Percentiles rank a stretch among this genome's conserved stretches.
Conservation (phyloP, 2,113 vertebrate species). For the Charina bottae region DNA sequence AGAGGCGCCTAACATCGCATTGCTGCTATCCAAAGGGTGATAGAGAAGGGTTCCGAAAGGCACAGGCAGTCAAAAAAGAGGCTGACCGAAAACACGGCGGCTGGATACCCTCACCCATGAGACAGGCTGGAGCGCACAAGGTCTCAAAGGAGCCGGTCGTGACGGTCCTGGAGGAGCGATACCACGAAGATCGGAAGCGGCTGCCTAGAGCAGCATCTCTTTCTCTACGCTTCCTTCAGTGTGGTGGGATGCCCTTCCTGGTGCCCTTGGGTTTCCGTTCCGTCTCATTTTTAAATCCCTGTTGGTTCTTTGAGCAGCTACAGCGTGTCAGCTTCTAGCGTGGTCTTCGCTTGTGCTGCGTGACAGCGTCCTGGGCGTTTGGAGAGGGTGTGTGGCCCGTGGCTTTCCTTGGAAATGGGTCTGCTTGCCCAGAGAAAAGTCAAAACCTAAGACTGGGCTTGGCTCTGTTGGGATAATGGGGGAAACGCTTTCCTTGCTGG, state of each 20-base stretch:
- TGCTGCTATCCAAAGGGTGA: neutral
- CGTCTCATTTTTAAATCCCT: neutral
- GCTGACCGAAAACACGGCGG: neutral
- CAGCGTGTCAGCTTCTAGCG: neutral
- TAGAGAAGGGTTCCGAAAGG: neutral
- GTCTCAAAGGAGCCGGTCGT: neutral
- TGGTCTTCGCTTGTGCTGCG: no score
- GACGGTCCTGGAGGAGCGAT: neutral
- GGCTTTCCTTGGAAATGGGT: neutral
- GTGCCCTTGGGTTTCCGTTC: neutral
- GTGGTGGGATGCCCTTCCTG: no score
- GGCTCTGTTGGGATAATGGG: neutral
- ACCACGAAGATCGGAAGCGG: neutral
- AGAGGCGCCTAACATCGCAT: neutral
- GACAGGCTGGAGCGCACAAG: neutral
- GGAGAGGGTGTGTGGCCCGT: neutral
- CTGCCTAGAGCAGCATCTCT: neutral
- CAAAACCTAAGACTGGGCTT: no score
- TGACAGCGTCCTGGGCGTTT: no score
- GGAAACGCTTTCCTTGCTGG: neutral
- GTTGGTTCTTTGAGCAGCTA: neutral
- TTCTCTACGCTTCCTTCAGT: no score
- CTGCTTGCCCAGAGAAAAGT: neutral
- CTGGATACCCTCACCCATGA: neutral
- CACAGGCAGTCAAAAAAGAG: neutral